Evolutionary conservation across 2,113 vertebrate species (phyloP), one percentile per base, ranked within the genome.

Genomic region (Ceyx melanurus): DNA sequence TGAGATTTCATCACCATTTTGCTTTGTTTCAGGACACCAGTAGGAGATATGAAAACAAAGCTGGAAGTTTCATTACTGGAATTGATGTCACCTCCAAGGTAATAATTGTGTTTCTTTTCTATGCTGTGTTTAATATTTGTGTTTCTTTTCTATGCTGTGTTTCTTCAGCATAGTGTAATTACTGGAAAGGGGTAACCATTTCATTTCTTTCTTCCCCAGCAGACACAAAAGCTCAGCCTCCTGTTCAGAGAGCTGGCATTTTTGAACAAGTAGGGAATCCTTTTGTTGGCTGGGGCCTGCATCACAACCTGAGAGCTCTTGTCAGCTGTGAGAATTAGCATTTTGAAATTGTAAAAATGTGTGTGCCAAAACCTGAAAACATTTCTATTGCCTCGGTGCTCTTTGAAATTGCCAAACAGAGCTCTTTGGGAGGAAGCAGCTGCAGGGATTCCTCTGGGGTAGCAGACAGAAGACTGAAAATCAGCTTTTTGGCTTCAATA

Each of bases 41-140:
- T 46, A 98, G 99, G 74, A 97, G 98, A 9, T 99, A 99, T 0
- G 99, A 99, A 97, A 99, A 99, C 97, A 99, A 99, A 95, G 99
- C 98, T 18, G 99, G 99, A 46, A 98, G 99, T 13, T 99, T 99
- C 96, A 99, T 99, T 97, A 99, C 99, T 1, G 99, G 99, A 35
- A 99, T 99, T 16, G 99, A 99, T 77, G 99, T 99, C 35, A 99
- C 98, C 53, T 99, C 99, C 6, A 99, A 99, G 98, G 99, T 99
- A 97, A 94, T 73, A 68, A 29, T 26, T 91, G 33, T n/a, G 16
- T 37, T 37, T 37, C 37, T 37, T 37, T 37, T 37, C 37, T 37
- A 37, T 37, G 37, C 37, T 37, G 37, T 37, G 37, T 10, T 37
- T 37, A 10, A 37, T 37, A 37, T 37, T 13, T 37, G 0, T 68